Evolutionary conservation across 2,113 vertebrate genomes (phyloP), one percentile per base, ranked within the genome.

Genomic region (Ammodytes marinus): DNA sequence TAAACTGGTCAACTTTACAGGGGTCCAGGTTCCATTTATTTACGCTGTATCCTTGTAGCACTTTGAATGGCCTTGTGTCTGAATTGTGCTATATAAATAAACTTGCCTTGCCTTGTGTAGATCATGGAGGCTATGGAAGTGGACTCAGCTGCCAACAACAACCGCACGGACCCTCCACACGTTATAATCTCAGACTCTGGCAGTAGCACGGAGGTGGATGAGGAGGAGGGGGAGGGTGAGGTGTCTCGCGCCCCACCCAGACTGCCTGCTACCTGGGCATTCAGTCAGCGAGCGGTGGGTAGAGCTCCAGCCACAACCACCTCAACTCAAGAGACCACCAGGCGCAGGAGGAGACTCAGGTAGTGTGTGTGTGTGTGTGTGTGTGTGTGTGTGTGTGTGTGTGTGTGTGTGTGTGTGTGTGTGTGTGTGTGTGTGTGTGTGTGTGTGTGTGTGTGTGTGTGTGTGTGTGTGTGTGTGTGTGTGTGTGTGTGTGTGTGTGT

Each of bases 41-140:
- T 27, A 27, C 27, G 27, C 27, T 27, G 27, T 27, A 27, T 27
- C 27, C 27, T 27, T 27, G 27, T 27, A 27, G 27, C 27, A 27
- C 27, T 27, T 27, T 27, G 27, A 27, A 27, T 27, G 27, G 27
- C 27, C 27, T 27, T 27, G 27, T 27, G 27, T 27, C 27, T 27
- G 27, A 27, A 27, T 27, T 27, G 27, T 27, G 27, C 27, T 27
- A 27, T 27, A 27, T 27, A 27, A 27, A 27, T 27, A 27, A 27
- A 27, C 27, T 27, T 27, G 27, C 27, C 27, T 27, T 27, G 27
- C 27, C 27, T 27, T 27, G 12, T 70, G 19, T 73, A 91, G 89
- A 97, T 27, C 27, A 27, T 98, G 76, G 97, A 98, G 89, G 94
- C 95, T 50, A 97, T 98, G 96, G 96, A 98, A 63, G 91, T 95